A percentile compares a stretch with the other conserved stretches of the same genome.
phyloP scores from a whole-genome alignment of 1,140 invertebrate genomes.

The Zaprionus africanus region DNA sequence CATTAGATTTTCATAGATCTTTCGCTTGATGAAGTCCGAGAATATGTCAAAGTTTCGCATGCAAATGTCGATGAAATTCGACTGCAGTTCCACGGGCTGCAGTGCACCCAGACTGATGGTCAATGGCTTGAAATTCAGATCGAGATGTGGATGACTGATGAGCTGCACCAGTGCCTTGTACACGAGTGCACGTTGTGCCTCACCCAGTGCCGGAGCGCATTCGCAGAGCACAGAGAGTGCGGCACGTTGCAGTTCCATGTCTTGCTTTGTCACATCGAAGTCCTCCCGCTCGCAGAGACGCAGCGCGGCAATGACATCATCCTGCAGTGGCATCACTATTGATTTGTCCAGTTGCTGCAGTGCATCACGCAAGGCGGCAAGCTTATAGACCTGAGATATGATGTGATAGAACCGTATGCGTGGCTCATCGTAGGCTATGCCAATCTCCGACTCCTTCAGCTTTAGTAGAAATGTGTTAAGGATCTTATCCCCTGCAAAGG shows the following conservation, averaged over 20 bases:
- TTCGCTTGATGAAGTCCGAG: constrained; percentile 69
- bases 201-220: constrained; percentile 60
- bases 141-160: constrained; percentile 64
- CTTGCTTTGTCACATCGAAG: constrained; percentile 46
- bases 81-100: constrained; percentile 74
- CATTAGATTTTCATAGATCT: constrained; percentile 69
- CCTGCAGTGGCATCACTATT: constrained; percentile 57
- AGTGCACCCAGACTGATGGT: constrained; percentile 61
- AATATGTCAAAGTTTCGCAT: constrained; percentile 72
- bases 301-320: constrained; percentile 61
- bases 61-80: constrained; percentile 67
- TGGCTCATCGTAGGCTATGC: constrained; percentile 41
- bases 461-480: constrained; percentile 73
- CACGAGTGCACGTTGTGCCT: constrained; percentile 67
- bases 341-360: constrained; percentile 42
- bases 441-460: constrained; percentile 35
- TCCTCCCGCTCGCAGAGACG: constrained; percentile 51
- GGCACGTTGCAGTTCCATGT: constrained; percentile 66
- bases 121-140: constrained; percentile 66
- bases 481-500: constrained; percentile 72
- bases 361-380: constrained; percentile 43
- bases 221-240: constrained; percentile 63
- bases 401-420: constrained; percentile 67
- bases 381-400: constrained; percentile 68
- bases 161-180: constrained; percentile 72